Evolutionary conservation across 2,888 invertebrate genomes (phyloP), one percentile per base, ranked within the genome.

Genomic region (Lordiphosa fenestrarum): DNA sequence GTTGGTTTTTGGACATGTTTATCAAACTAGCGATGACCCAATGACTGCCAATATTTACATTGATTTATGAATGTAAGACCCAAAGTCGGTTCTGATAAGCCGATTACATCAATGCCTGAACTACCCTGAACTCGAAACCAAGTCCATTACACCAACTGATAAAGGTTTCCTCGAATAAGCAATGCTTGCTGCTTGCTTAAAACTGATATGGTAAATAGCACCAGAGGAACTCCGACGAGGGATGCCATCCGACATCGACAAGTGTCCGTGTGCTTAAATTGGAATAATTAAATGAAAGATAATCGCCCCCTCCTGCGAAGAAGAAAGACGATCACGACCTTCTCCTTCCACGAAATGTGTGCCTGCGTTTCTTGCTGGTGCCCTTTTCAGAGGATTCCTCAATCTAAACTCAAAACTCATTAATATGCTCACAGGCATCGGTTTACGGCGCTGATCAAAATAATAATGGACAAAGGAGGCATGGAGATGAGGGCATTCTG

Each of bases 251-350:
- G 50, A 64, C n/a, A n/a, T 66, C 61, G 65, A 59, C 80, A 73
- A 81, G 76, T 78, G 83, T 69, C 64, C 25, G 25, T 74, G 67
- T 75, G 68, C 78, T 75, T 70, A 77, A 84, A 82, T 74, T 74
- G 72, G 66, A 85, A 84, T 85, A 73, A 84, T 86, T 87, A 83
- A 86, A 67, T 67, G 56, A 61, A 36, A 53, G 63, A 71, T 71
- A 66, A 71, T 67, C 77, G 57, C 65, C 51, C 77, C 82, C 77
- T 81, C 71, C 71, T 70, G 67, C 44, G 67, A 40, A 33, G 37
- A 35, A 46, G 64, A 54, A 51, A 40, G 1, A 23, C 38, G 35
- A 42, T 46, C 40, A 39, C 41, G 52, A 38, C 53, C 65, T 30
- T 65, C 51, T 65, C 46, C 25, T 19, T 23, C 41, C 6, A n/a